Conservation (phyloP, 2,888 invertebrate species). For the Ectropis crepuscularia region DNA sequence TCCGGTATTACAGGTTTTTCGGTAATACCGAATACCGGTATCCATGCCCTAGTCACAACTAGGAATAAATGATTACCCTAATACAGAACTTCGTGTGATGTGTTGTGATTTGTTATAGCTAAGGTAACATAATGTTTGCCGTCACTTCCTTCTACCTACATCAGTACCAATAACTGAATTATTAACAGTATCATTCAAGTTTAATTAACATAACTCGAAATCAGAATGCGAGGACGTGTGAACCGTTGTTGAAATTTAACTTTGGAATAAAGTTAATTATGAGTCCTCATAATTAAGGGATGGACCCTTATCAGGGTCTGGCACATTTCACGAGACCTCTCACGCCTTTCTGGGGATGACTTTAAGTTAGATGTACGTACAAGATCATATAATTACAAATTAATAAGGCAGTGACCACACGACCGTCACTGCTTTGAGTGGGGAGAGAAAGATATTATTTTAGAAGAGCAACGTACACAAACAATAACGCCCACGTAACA, state of each 20-base stretch:
- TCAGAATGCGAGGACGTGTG: constrained; percentile 26
- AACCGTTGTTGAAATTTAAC: constrained; percentile 47
- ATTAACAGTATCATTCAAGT: constrained; percentile 9
- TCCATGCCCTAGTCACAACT: no score
- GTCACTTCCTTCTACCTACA: background rate
- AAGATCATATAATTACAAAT: background rate
- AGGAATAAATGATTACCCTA: no score
- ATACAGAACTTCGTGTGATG: no score
- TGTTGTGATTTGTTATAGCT: no score
- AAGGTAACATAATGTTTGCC: no score
- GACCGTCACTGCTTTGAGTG: no score
- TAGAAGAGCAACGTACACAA: no score
- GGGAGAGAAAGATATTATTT: no score
- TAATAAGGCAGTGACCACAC: no score
- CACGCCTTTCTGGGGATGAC: constrained; percentile 8
- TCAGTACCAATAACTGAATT: background rate
- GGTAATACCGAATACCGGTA: no score
- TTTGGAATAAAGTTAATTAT: constrained; percentile 60
- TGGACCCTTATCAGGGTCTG: constrained; percentile 54
- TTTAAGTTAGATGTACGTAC: constrained; percentile 1
- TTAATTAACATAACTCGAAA: constrained; percentile 31
- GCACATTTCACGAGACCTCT: constrained; percentile 27
- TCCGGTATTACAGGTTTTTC: no score
- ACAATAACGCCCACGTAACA: no score
- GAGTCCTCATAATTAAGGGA: constrained; percentile 51